Conservation (phyloP, 1,140 invertebrate genomes). For the Saccostrea cuccullata region DNA sequence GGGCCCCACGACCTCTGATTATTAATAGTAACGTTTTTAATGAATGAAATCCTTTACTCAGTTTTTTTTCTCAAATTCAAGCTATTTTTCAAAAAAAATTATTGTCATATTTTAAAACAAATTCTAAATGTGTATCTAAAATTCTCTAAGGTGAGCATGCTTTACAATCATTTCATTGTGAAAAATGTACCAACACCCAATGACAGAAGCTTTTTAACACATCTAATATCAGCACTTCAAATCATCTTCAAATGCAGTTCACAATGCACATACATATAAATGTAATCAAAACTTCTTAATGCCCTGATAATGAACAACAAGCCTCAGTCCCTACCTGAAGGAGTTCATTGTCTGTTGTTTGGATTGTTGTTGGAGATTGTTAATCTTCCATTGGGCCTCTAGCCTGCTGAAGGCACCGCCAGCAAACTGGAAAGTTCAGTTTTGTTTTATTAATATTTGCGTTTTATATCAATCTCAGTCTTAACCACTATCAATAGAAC, state of each 20-base stretch:
- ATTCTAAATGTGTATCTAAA: neutral
- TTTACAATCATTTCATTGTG: neutral
- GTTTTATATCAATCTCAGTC: no score
- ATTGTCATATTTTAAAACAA: neutral
- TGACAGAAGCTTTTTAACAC: no score
- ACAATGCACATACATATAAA: neutral
- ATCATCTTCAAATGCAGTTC: neutral
- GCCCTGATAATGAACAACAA: neutral
- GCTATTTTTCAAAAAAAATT: neutral
- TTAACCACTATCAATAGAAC: no score
- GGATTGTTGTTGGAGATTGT: constrained; percentile 56
- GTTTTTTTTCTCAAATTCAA: neutral
- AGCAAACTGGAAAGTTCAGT: constrained; percentile 66
- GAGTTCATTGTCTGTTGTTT: constrained; percentile 24
- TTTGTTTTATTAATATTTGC: no score
- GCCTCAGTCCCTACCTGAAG: neutral
- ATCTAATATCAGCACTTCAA: neutral
- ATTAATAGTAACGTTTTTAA: neutral
- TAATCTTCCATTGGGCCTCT: constrained; percentile 73
- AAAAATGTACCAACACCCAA: neutral
- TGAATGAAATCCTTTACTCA: neutral
- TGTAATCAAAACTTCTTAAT: neutral
- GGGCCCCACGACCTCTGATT: neutral
- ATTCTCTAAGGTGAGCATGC: neutral
- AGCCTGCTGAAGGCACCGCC: constrained; percentile 73